These are phyloP conservation scores for Tiaroga cobitis DNA, from an alignment of 2,797 vertebrate genomes.

Conservation along the genomic window DNA sequence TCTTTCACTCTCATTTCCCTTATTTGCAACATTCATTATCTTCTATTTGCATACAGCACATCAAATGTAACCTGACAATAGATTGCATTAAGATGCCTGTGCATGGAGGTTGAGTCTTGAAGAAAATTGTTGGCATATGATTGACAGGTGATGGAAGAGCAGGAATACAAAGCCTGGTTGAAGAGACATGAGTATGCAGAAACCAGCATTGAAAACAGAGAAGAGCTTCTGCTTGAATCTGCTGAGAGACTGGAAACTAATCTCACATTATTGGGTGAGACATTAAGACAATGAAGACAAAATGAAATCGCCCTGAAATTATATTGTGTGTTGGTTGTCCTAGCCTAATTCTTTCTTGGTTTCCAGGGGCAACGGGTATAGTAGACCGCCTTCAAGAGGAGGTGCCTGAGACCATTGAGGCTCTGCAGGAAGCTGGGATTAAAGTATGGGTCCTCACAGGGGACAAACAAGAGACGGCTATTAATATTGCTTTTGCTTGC, in stretches of 20 bases:
- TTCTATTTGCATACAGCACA: neutral
- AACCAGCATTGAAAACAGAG: slow-evolving; percentile 90
- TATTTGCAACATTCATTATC: slow-evolving; percentile 17
- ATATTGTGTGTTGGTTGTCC: neutral
- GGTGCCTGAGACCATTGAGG: slow-evolving; percentile 90
- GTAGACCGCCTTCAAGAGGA: slow-evolving; percentile 94
- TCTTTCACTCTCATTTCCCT: slow-evolving; percentile 38
- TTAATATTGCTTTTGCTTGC: slow-evolving; percentile 92
- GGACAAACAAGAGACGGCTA: slow-evolving; percentile 94
- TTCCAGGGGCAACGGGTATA: slow-evolving; percentile 90
- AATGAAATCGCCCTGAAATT: neutral
- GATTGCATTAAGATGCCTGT: neutral
- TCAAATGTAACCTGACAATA: neutral
- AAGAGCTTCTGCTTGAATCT: slow-evolving; percentile 88
- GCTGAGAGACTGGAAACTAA: slow-evolving; percentile 85
- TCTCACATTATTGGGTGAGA: slow-evolving; percentile 87
- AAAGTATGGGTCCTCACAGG: slow-evolving; percentile 96
- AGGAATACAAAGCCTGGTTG: slow-evolving; percentile 88
- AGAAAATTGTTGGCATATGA: neutral
- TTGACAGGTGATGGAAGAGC: slow-evolving; percentile 79
- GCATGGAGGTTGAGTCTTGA: neutral
- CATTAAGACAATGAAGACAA: neutral
- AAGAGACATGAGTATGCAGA: slow-evolving; percentile 86
- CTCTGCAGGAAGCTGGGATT: slow-evolving; percentile 87
- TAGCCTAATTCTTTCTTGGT: neutral